Conservation (phyloP, 2,113 vertebrate genomes). For the Engystomops pustulosus region DNA sequence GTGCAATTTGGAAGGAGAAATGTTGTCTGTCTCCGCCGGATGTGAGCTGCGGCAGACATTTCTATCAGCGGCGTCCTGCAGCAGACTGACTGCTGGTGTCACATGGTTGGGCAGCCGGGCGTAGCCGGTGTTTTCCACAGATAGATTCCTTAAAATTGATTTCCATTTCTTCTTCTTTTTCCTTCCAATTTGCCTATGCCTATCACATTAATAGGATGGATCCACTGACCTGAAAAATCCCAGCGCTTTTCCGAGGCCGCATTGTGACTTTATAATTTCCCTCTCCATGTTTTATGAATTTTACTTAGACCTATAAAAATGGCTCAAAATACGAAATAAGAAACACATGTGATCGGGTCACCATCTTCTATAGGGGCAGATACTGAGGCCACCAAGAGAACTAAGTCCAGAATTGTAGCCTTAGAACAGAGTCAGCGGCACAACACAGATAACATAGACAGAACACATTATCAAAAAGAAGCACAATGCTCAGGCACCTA, state of each 20-base stretch:
- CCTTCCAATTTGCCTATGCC: slow-evolving; percentile 43
- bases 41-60: slow-evolving; percentile 37
- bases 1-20: slow-evolving; percentile 33
- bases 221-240: slow-evolving; percentile 42
- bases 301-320: background rate
- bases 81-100: slow-evolving; percentile 49
- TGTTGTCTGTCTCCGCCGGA: slow-evolving; percentile 6
- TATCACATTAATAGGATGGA: slow-evolving; percentile 50
- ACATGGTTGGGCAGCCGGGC: slow-evolving; percentile 54
- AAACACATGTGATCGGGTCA: background rate
- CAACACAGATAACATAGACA: no score
- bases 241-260: background rate
- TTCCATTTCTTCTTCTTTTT: slow-evolving; percentile 34
- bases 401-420: no score
- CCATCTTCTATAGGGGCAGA: background rate
- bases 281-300: background rate
- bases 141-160: slow-evolving; percentile 55
- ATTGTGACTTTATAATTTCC: slow-evolving; percentile 18
- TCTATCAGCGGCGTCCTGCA: slow-evolving; percentile 41
- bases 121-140: slow-evolving; percentile 24
- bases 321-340: background rate
- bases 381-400: background rate
- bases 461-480: no score
- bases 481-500: no score
- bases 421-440: no score